A percentile compares a stretch with the other conserved stretches of the same genome.
Conservation (phyloP, 2,797 vertebrate species). For the Acanthopagrus latus region DNA sequence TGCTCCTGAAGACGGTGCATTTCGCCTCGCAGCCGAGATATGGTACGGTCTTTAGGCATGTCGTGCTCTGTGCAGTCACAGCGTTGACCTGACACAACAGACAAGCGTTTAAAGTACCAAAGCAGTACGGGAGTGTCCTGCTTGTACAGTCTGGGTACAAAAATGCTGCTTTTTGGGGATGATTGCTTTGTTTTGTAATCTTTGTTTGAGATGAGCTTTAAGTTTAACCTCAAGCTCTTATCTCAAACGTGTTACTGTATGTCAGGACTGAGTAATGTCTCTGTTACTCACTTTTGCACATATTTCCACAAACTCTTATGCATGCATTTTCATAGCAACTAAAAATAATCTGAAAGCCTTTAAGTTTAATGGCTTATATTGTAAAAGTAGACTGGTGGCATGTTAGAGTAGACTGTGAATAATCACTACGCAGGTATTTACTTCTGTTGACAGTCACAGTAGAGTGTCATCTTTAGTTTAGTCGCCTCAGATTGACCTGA, state of each 20-base stretch:
- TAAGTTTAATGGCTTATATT: not conserved
- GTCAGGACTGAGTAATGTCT: not conserved
- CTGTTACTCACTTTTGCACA: not conserved
- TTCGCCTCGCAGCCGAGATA: conserved; percentile 88
- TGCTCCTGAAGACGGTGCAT: conserved; percentile 85
- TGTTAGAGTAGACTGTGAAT: not conserved
- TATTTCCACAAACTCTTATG: not conserved
- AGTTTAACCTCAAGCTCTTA: not conserved
- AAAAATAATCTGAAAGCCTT: not conserved
- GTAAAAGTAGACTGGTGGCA: not conserved
- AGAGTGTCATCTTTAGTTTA: not conserved
- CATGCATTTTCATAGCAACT: not conserved
- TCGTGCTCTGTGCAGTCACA: conserved; percentile 90
- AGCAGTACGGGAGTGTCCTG: not conserved
- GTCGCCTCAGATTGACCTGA: not conserved
- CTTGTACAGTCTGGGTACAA: not conserved
- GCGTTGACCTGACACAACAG: conserved; percentile 86
- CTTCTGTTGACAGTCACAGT: no score
- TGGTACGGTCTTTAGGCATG: conserved; percentile 85
- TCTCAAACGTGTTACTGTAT: not conserved
- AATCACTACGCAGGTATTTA: no score
- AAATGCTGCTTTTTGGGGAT: not conserved
- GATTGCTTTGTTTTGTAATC: no score
- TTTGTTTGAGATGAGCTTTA: no score
- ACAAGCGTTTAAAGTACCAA: not conserved